Conservation (phyloP, 2,113 vertebrate species). For the Vireo altiloquus region DNA sequence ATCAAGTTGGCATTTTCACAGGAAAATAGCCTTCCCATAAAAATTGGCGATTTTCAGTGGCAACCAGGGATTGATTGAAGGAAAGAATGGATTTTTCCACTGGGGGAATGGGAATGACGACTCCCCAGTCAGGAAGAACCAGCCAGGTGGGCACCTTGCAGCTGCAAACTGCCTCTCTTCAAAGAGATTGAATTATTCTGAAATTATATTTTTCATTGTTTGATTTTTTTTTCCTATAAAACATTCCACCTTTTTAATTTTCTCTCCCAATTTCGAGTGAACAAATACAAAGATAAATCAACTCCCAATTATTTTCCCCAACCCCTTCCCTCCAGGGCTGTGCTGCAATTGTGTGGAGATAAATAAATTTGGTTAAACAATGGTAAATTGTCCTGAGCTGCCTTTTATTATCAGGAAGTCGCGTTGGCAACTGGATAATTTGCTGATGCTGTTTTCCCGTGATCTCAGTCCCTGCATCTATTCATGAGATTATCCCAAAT, state of each 20-base stretch:
- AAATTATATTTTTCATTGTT: background rate
- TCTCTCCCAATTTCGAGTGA: background rate
- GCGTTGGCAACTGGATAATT: constrained; percentile 13
- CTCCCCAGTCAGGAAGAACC: background rate
- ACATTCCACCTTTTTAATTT: background rate
- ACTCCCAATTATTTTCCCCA: constrained; percentile 11
- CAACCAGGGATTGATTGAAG: constrained; percentile 8
- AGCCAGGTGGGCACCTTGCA: background rate
- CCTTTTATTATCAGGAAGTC: constrained; percentile 47
- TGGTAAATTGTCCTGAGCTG: constrained; percentile 43
- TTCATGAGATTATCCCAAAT: constrained; percentile 22
- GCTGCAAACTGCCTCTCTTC: background rate
- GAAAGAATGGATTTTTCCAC: background rate
- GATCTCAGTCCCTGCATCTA: background rate
- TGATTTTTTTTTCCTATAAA: background rate
- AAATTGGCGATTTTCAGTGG: background rate
- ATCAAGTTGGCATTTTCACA: constrained; percentile 2
- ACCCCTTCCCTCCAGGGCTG: background rate
- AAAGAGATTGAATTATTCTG: background rate
- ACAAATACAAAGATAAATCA: constrained; percentile 38
- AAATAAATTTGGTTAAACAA: constrained; percentile 56
- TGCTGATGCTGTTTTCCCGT: constrained; percentile 1
- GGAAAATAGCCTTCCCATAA: background rate
- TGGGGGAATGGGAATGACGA: background rate
- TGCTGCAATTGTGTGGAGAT: background rate